These are phyloP conservation scores for Aurelia aurita complex sp. Pacific DNA, from an alignment of 30 jellyfish, hydroid and myxozoan species.

Conservation along the genomic window DNA sequence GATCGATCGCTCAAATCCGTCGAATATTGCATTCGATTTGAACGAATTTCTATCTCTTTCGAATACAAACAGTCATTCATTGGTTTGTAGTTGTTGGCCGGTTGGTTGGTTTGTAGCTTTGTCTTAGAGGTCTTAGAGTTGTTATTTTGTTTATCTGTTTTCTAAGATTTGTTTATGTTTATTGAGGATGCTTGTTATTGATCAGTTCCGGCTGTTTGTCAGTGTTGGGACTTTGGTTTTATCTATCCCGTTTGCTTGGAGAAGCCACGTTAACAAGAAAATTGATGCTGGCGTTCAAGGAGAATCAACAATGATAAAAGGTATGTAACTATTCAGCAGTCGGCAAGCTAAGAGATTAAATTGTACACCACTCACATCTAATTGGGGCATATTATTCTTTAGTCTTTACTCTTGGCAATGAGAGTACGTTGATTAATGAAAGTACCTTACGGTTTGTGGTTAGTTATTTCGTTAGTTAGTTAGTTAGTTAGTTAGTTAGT, in stretches of 20 bases:
- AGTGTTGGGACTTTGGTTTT: slow-evolving; percentile 42
- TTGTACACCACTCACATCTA: too few species aligned
- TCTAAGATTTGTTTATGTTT: background rate
- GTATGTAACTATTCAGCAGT: too few species aligned
- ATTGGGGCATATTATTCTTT: too few species aligned
- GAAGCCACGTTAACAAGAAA: slow-evolving; percentile 37
- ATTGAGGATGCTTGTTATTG: slow-evolving; percentile 30
- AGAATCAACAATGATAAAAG: too few species aligned
- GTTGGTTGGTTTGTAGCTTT: background rate
- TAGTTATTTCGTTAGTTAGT: too few species aligned
- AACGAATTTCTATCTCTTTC: slow-evolving; percentile 7
- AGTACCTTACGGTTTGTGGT: too few species aligned
- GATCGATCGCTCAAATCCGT: background rate
- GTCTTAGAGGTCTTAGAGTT: background rate
- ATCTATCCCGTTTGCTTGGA: slow-evolving; percentile 61
- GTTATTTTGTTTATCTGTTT: background rate
- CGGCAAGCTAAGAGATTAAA: too few species aligned
- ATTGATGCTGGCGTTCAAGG: too few species aligned
- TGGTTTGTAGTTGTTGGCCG: slow-evolving; percentile 10
- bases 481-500: too few species aligned
- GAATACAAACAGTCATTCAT: background rate
- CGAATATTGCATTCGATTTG: background rate
- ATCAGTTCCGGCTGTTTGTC: slow-evolving; percentile 46
- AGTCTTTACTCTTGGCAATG: too few species aligned
- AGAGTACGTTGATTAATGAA: too few species aligned